Evolutionary conservation across 2,113 vertebrate species (phyloP), one percentile per base, ranked within the genome.

Genomic region (Ictidomys tridecemlineatus): DNA sequence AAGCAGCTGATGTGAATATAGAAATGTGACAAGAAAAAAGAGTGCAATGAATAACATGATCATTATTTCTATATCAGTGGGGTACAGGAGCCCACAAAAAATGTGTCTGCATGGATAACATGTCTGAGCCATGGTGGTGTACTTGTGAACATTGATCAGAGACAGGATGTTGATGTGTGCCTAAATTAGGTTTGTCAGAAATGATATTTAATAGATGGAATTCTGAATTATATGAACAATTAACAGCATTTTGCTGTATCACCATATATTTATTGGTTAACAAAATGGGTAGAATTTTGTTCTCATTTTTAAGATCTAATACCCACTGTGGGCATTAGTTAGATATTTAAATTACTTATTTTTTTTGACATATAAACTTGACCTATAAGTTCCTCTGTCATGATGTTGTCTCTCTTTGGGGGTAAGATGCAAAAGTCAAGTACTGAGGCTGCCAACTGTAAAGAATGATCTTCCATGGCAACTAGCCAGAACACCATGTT

Each of bases 311-410:
- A 73, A 61, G 85, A 93, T 61, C 7, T 58, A 39, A 70, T 2
- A 89, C 4, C 28, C 30, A 92, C 30, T 42, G 16, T 77, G 17
- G 70, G 2, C 14, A 42, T 78, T 51, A n/a, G 37, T 84, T 85
- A 79, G 22, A 18, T 88, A 82, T 94, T 65, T 87, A 83, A 96
- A 82, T 61, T 78, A 85, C 89, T 76, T 94, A 30, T 85, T 83
- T 95, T 95, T 45, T 73, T 37, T 67, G 34, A 72, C 37, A 91
- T 87, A 45, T 8, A 82, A 76, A 69, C 69, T 85, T 93, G 58
- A 89, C 56, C 28, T 87, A 28, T 61, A 89, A 37, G 32, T 86
- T 89, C 76, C 28, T 58, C 39, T 83, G 22, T 79, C 32, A 93
- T 82, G n/a, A 91, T 77, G 73, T n/a, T 95, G 53, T 89, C 39